A percentile compares a stretch with the other conserved stretches of the same genome.
Conservation (phyloP, 2,113 vertebrate genomes). For the Dipodomys merriami region DNA sequence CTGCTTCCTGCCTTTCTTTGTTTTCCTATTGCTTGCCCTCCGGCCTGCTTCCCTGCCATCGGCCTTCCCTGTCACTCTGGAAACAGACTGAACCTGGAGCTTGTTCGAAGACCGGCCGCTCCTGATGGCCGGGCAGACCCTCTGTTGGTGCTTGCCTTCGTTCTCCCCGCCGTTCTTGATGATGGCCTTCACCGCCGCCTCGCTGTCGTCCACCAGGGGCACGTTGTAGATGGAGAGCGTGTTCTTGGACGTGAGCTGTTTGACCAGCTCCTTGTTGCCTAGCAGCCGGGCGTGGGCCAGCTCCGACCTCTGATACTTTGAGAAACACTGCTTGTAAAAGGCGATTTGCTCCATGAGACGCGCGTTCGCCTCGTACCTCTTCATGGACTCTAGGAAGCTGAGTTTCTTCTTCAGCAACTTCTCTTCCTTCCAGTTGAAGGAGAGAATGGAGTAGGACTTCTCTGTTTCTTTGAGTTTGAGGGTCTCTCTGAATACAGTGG, state of each 20-base stretch:
- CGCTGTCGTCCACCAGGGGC: background rate
- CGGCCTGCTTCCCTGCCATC: background rate
- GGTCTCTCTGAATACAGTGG: background rate
- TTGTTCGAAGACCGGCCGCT: background rate
- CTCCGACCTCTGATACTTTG: slow-evolving; percentile 68
- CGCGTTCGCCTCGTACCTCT: slow-evolving; percentile 64
- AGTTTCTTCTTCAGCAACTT: slow-evolving; percentile 64
- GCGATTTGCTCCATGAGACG: slow-evolving; percentile 60
- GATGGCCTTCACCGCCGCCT: slow-evolving; percentile 33
- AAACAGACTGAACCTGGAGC: background rate
- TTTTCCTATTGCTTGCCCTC: background rate
- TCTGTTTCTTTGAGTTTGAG: background rate
- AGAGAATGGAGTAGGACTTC: slow-evolving; percentile 51
- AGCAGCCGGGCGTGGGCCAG: background rate
- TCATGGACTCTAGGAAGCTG: slow-evolving; percentile 48
- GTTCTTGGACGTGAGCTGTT: slow-evolving; percentile 30
- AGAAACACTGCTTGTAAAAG: slow-evolving; percentile 66
- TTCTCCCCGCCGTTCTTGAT: background rate
- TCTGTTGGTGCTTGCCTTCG: background rate
- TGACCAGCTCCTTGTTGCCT: slow-evolving; percentile 28
- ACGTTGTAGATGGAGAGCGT: background rate
- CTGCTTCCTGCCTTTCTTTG: background rate
- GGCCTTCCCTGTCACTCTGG: background rate
- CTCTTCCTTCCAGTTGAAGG: slow-evolving; percentile 69
- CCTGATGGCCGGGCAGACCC: background rate